Evolutionary conservation across 2,113 vertebrate species (phyloP).

Genomic region (Pitta sordida): DNA sequence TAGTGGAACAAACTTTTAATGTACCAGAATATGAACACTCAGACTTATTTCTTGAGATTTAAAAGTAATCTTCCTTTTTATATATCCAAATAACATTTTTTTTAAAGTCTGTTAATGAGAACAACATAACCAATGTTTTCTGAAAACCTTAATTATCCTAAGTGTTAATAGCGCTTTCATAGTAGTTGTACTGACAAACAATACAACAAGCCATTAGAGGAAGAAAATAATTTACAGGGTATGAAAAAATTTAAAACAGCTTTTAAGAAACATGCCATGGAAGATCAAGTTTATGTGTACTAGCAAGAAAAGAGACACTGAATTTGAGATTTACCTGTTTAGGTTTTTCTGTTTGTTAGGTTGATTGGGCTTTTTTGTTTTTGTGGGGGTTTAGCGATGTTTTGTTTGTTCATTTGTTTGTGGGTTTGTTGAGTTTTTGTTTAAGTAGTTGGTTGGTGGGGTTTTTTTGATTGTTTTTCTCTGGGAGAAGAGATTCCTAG

Average conservation of each 20-base stretch:
- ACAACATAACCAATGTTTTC: conserved; percentile 47
- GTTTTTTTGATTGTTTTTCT: background rate
- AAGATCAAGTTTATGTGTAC: conserved; percentile 68
- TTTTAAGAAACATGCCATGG: conserved; percentile 68
- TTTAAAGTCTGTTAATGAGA: conserved; percentile 62
- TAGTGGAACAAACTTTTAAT: conserved; percentile 83
- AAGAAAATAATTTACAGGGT: conserved; percentile 64
- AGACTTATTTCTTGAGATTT: conserved; percentile 73
- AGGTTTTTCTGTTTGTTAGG: background rate
- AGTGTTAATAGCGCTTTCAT: conserved; percentile 62
- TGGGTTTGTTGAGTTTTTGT: background rate
- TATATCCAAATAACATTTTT: conserved; percentile 45
- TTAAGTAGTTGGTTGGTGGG: background rate
- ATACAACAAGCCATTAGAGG: conserved; percentile 63
- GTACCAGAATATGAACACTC: conserved; percentile 78
- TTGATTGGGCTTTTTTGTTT: background rate
- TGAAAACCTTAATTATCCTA: conserved; percentile 73
- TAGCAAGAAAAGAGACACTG: conserved; percentile 5
- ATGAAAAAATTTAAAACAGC: conserved; percentile 52
- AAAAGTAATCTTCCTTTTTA: conserved; percentile 63
- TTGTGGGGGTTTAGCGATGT: background rate
- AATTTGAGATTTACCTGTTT: background rate
- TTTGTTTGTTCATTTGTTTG: background rate
- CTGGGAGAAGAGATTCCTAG: conserved; percentile 3
- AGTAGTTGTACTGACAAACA: conserved; percentile 64